These are phyloP conservation scores for Drosophila equinoxialis DNA, from an alignment of 1,140 invertebrate genomes.

Conservation along the genomic window DNA sequence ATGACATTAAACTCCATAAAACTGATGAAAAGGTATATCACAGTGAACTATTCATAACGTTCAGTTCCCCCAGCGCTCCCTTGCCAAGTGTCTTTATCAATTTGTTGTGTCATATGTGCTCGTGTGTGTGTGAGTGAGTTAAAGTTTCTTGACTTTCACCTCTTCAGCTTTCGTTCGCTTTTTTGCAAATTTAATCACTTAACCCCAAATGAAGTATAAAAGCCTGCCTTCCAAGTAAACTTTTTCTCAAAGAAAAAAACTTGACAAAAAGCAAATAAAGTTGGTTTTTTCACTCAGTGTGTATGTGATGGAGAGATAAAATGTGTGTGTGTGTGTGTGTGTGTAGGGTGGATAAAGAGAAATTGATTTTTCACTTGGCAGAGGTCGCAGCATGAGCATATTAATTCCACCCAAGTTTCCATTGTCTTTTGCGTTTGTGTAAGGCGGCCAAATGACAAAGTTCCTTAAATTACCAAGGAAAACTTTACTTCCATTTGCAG, in stretches of 20 bases:
- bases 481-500: constrained; percentile 38
- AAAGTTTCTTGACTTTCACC: constrained; percentile 3
- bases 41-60: not conserved
- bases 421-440: constrained; percentile 4
- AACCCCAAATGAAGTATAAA: constrained; percentile 60
- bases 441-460: constrained; percentile 50
- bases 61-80: not conserved
- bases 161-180: not conserved
- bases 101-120: not conserved
- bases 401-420: constrained; percentile 40
- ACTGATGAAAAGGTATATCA: not conserved
- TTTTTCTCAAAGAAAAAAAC: constrained; percentile 36
- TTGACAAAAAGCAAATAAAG: constrained; percentile 25
- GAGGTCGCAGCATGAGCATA: constrained; percentile 51
- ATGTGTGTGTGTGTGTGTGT: not conserved
- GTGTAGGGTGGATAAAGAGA: constrained; percentile 4
- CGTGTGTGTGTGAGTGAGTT: not conserved
- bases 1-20: not conserved
- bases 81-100: not conserved
- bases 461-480: constrained; percentile 58
- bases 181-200: constrained; percentile 65
- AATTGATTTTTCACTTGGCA: constrained; percentile 64
- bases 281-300: constrained; percentile 5
- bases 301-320: not conserved
- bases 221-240: constrained; percentile 26